These are phyloP conservation scores for Phylloscopus trochilus DNA, from an alignment of 2,113 vertebrate genomes.

Conservation along the genomic window DNA sequence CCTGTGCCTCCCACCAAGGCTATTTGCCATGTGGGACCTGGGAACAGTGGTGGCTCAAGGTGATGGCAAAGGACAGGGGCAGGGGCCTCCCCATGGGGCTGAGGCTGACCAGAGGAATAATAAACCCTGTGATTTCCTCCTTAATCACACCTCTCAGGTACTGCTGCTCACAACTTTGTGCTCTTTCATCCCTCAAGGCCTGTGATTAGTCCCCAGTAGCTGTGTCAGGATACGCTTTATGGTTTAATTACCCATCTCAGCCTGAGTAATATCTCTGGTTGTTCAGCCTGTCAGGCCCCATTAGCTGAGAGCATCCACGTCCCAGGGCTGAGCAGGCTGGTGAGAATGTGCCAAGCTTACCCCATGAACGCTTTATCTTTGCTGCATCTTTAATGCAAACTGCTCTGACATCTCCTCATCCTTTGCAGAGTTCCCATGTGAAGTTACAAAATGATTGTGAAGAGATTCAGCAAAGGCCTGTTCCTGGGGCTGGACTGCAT, in stretches of 20 bases:
- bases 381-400: background rate
- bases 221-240: background rate
- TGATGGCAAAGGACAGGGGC: rapidly evolving
- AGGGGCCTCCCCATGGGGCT: rapidly evolving
- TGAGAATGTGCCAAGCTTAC: background rate
- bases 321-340: background rate
- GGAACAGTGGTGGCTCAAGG: rapidly evolving
- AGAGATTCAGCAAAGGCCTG: rapidly evolving
- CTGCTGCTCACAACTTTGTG: background rate
- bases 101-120: background rate
- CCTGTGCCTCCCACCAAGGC: rapidly evolving
- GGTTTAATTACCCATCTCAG: background rate
- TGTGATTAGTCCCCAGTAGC: background rate
- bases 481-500: background rate
- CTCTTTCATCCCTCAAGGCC: background rate
- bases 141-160: background rate
- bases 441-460: rapidly evolving
- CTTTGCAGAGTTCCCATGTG: background rate
- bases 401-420: background rate
- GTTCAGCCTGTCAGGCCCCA: background rate
- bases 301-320: background rate
- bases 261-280: background rate
- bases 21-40: rapidly evolving
- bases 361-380: background rate
- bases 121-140: background rate